These are phyloP conservation scores for Brachypteracias leptosomus DNA, from an alignment of 2,113 vertebrate genomes.

Conservation along the genomic window DNA sequence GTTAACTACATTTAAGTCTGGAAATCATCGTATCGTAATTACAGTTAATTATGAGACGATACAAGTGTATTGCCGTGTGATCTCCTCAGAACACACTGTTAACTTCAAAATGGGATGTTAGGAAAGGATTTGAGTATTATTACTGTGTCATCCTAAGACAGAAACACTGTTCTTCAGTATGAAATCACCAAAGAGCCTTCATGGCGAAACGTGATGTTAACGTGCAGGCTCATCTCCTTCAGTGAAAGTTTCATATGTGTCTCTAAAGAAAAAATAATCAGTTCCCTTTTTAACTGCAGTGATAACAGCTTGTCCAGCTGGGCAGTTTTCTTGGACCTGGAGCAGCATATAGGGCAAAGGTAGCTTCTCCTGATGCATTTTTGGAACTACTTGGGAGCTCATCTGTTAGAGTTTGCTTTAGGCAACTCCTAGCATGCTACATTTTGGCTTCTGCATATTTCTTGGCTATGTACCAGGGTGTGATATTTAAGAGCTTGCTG, in stretches of 20 bases:
- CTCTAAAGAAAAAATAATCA: background rate
- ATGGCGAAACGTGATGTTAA: background rate
- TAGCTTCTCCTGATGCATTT: background rate
- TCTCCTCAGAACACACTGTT: background rate
- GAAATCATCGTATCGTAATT: slow-evolving; percentile 1
- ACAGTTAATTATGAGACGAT: background rate
- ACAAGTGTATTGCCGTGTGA: background rate
- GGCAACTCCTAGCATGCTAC: background rate
- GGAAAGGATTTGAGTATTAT: background rate
- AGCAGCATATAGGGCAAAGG: background rate
- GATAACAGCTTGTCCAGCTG: background rate
- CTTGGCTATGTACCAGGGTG: background rate
- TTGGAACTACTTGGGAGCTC: background rate
- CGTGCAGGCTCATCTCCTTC: rapidly evolving
- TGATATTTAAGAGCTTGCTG: background rate
- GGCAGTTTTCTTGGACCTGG: background rate
- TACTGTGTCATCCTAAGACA: background rate
- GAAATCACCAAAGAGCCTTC: background rate
- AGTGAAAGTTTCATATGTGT: background rate
- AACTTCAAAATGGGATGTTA: background rate
- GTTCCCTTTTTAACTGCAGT: background rate
- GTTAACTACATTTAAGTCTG: slow-evolving; percentile 19
- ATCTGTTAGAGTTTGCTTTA: background rate
- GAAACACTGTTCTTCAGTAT: rapidly evolving
- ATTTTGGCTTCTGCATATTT: background rate